phyloP scores from a whole-genome alignment of 1,140 invertebrate species.

The Cylas formicarius region DNA sequence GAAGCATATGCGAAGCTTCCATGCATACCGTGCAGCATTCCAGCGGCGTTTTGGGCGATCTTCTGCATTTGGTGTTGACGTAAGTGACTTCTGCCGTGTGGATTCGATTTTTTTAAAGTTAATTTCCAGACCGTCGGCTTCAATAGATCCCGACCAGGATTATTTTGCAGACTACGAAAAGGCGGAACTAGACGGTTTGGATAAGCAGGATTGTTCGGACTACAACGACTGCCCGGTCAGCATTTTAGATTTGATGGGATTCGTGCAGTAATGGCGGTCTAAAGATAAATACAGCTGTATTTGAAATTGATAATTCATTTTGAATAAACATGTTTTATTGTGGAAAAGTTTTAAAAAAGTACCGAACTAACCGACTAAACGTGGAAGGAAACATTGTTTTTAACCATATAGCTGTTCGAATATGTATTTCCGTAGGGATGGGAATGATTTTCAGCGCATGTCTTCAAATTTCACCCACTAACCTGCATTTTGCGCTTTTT shows the following conservation, averaged over 20 bases:
- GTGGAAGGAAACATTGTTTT: too few relatives aligned
- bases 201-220: constrained; percentile 34
- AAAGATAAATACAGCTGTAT: too few relatives aligned
- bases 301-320: too few relatives aligned
- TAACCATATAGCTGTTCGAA: too few relatives aligned
- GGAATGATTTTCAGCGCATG: too few relatives aligned
- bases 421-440: too few relatives aligned
- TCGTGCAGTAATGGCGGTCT: constrained; percentile 18
- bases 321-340: too few relatives aligned
- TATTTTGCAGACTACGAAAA: constrained; percentile 47
- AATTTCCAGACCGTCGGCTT: constrained; percentile 47
- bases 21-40: constrained; percentile 37
- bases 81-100: constrained; percentile 29
- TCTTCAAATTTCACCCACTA: too few relatives aligned
- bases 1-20: constrained; percentile 44
- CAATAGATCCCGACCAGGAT: constrained; percentile 42
- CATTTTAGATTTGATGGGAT: constrained; percentile 35
- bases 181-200: constrained; percentile 45
- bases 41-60: constrained; percentile 45
- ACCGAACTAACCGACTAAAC: too few relatives aligned
- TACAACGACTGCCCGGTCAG: constrained; percentile 37
- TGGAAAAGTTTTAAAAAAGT: too few relatives aligned
- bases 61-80: constrained; percentile 47
- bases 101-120: constrained; percentile 3
- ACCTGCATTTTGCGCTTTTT: too few relatives aligned